Percentiles rank a stretch among this genome's conserved stretches.
phyloP scores from a whole-genome alignment of 2,113 vertebrate genomes.

The Chiloscyllium plagiosum region DNA sequence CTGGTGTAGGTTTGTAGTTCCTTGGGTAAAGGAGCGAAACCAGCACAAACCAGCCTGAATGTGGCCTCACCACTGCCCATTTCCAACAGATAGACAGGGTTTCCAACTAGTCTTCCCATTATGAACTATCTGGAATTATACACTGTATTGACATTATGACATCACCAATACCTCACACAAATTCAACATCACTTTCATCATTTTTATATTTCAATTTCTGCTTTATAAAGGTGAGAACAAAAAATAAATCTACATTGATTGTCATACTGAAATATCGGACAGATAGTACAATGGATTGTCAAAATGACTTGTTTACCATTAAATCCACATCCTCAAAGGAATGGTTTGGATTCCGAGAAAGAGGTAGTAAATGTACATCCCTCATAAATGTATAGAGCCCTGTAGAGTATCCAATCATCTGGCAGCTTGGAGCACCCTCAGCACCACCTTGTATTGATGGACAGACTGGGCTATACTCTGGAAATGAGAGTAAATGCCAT shows the following conservation, averaged over 20 bases:
- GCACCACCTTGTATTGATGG: neutral
- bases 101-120: neutral
- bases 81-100: neutral
- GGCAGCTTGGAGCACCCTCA: neutral
- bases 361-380: slow-evolving; percentile 6
- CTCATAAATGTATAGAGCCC: neutral
- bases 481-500: too few species aligned
- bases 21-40: neutral
- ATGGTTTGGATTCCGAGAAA: neutral
- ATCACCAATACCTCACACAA: neutral
- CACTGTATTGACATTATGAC: neutral
- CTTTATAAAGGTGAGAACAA: neutral
- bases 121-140: neutral
- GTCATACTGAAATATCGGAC: neutral
- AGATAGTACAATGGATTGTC: neutral
- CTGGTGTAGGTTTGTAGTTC: too few species aligned
- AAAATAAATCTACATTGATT: neutral
- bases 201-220: neutral
- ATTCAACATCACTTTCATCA: neutral
- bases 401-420: neutral
- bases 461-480: too few species aligned
- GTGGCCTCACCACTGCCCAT: neutral
- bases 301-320: neutral
- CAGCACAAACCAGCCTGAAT: neutral
- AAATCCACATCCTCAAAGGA: neutral